A percentile compares a stretch with the other conserved stretches of the same genome.
phyloP scores from a whole-genome alignment of 2,113 vertebrate species.

The Limnothrissa miodon region DNA sequence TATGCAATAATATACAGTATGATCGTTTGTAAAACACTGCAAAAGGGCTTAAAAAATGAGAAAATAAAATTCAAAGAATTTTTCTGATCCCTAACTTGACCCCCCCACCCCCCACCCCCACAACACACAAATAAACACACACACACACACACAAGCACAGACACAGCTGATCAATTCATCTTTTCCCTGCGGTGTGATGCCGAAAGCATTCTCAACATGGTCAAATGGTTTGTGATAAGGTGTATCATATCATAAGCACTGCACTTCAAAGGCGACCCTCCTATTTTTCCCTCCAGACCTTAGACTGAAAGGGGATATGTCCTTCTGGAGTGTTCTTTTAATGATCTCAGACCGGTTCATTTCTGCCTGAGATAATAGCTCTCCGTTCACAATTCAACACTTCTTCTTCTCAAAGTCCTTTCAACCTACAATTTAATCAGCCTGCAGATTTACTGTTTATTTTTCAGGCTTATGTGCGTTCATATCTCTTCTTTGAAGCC shows the following conservation, averaged over 20 bases:
- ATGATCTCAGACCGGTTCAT: conserved; percentile 25
- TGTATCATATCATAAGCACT: conserved; percentile 31
- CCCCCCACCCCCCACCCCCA: no score
- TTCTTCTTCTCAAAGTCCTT: not conserved
- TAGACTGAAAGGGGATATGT: conserved; percentile 51
- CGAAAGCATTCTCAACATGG: not conserved
- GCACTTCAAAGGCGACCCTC: conserved; percentile 44
- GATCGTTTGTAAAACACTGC: no score
- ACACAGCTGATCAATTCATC: not conserved
- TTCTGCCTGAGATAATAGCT: not conserved
- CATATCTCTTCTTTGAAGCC: not conserved
- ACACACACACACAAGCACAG: not conserved
- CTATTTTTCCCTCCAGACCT: conserved; percentile 25
- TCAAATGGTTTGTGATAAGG: conserved; percentile 39
- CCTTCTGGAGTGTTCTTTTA: conserved; percentile 40
- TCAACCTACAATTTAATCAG: not conserved
- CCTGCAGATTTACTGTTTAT: conserved; percentile 8
- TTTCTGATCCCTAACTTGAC: no score
- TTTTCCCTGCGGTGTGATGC: not conserved
- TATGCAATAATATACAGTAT: no score
- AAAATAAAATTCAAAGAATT: no score
- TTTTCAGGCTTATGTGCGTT: not conserved
- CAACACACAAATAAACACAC: not conserved
- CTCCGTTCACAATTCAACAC: not conserved
- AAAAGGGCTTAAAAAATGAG: no score